Evolutionary conservation across 1,140 invertebrate genomes (phyloP).

Genomic region (Mercenaria mercenaria): DNA sequence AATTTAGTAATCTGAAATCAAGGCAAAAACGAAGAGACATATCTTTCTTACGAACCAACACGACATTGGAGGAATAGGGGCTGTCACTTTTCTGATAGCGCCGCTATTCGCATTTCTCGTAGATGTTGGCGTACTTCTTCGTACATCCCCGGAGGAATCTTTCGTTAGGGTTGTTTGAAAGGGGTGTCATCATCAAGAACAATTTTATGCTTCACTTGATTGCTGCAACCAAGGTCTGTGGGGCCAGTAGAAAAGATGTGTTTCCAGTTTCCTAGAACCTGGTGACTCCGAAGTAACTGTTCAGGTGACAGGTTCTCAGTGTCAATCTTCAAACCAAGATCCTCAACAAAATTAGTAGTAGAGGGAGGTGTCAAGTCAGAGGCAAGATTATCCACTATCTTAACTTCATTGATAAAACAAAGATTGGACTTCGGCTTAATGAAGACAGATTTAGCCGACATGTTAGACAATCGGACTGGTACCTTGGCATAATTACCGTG

Average conservation of each 20-base stretch:
- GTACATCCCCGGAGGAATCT: constrained; percentile 38
- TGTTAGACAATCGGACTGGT: neutral
- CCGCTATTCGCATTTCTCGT: too few relatives aligned
- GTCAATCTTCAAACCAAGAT: neutral
- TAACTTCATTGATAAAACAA: neutral
- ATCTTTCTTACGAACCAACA: constrained; percentile 44
- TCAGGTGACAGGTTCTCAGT: neutral
- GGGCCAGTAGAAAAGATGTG: constrained; percentile 28
- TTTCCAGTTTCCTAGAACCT: neutral
- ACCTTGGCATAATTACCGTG: neutral
- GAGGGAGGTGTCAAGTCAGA: neutral
- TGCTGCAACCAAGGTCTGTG: constrained; percentile 18
- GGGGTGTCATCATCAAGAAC: constrained; percentile 38
- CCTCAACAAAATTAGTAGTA: neutral
- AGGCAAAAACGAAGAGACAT: constrained; percentile 14
- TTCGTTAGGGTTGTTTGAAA: constrained; percentile 26
- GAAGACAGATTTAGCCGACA: neutral
- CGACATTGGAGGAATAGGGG: constrained; percentile 28
- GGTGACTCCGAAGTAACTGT: too few relatives aligned
- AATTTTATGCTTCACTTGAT: constrained; percentile 34
- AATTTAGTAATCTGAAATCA: constrained; percentile 7
- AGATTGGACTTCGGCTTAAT: neutral
- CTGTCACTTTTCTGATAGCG: neutral
- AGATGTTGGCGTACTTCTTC: too few relatives aligned
- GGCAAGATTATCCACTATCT: neutral